Evolutionary conservation across 2,113 vertebrate genomes (phyloP).

Genomic region (Cyphomyrus plagiostoma): DNA sequence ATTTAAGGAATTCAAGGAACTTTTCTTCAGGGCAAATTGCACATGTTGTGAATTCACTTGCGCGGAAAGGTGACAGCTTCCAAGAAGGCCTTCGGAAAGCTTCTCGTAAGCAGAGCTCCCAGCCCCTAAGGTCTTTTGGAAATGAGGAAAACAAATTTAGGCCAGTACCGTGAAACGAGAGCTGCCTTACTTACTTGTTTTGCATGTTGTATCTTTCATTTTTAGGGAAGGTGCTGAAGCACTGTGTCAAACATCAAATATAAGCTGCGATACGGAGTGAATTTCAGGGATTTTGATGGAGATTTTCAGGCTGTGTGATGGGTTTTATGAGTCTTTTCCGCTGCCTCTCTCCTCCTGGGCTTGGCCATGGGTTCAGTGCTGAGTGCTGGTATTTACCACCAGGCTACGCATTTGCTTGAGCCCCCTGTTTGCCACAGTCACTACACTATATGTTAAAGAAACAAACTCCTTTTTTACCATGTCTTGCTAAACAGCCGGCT

Average conservation of each 20-base stretch:
- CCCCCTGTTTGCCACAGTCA: neutral
- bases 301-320: neutral
- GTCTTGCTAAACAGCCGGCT: neutral
- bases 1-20: conserved; percentile 1
- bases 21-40: neutral
- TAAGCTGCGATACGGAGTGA: neutral
- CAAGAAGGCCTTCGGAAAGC: neutral
- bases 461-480: neutral
- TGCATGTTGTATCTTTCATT: neutral
- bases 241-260: neutral
- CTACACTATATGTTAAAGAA: neutral
- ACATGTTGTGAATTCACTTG: conserved; percentile 6
- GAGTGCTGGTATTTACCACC: neutral
- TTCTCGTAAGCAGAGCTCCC: neutral
- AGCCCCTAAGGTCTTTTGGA: neutral
- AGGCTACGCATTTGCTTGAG: neutral
- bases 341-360: neutral
- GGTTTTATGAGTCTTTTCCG: neutral
- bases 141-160: neutral
- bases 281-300: neutral
- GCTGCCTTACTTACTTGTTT: neutral
- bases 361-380: neutral
- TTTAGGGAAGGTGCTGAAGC: neutral
- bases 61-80: neutral
- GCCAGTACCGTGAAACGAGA: neutral